Base-by-base conservation (phyloP, 2,888 invertebrate genomes). In the Drosophila pseudotalamancana region DNA sequence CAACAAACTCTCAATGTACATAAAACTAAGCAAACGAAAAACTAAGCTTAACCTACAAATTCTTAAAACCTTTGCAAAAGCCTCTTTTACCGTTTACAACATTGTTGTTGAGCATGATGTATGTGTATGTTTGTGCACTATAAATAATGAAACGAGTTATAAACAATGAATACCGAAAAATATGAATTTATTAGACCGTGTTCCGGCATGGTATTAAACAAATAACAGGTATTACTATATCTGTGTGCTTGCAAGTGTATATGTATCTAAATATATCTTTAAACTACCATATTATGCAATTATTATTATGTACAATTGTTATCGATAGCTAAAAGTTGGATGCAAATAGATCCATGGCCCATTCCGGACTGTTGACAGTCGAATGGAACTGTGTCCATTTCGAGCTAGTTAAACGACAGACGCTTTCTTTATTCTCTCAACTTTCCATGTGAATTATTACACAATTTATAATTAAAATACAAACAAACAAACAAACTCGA, bases 181-280 rank as follows among this genome's bases (percentile, higher is more conserved):
- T 82, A 87, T 83, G 87, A 83, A 83, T 83, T 88, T 88, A 88
- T 83, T 86, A 88, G 88, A 80, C 79, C 75, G 75, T 75, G 71
- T 68, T 70, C 67, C 77, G 70, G 64, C 66, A 68, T 69, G 72
- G 75, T 65, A 72, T 71, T 62, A 59, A 66, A 55, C 57, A 29
- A 45, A 62, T 62, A 43, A 56, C 53, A 68, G 51, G 32, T 51
- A 54, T 43, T 51, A 42, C 32, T 45, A 46, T 37, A 45, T 37
- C 11, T 31, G 25, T 48, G 55, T 42, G 25, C 51, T 12, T 29
- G 37, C 37, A 53, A 32, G 6, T 34, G 25, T 54, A 64, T 64
- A 40, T 51, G 23, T 46, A 48, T 23, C 16, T 34, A n/a, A n/a
- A n/a, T n/a, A n/a, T n/a, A n/a, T n/a, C n/a, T n/a, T n/a, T n/a